Conservation (phyloP, 2,113 vertebrate genomes). For the Panthera uncia region DNA sequence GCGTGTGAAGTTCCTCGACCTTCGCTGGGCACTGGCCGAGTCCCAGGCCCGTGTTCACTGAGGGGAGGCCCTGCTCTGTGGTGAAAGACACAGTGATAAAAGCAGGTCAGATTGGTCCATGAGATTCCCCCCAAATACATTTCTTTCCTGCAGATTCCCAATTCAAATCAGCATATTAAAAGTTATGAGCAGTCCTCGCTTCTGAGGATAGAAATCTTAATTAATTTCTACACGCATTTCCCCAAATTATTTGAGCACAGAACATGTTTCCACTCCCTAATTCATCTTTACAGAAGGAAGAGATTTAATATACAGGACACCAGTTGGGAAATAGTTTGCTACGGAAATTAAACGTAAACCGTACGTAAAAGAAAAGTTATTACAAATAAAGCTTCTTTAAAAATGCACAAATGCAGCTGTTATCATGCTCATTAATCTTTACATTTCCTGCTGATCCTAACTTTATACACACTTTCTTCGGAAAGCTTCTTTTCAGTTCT, state of each 20-base stretch:
- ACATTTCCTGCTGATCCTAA: not conserved
- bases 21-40: not conserved
- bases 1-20: not conserved
- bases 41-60: not conserved
- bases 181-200: not conserved
- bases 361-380: not conserved
- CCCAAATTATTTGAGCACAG: not conserved
- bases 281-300: not conserved
- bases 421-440: not conserved
- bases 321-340: not conserved
- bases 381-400: not conserved
- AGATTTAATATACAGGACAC: not conserved
- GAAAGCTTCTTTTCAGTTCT: not conserved
- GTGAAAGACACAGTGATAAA: not conserved
- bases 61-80: not conserved
- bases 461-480: not conserved
- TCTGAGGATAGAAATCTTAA: not conserved
- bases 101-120: not conserved
- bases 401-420: not conserved
- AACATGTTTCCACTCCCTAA: not conserved
- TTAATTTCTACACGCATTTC: not conserved
- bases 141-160: not conserved
- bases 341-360: not conserved
- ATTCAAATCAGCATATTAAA: not conserved
- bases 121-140: not conserved